Percentiles rank a stretch among this genome's conserved stretches.
Conservation (phyloP, 1,140 invertebrate species). For the Spodoptera litura region DNA sequence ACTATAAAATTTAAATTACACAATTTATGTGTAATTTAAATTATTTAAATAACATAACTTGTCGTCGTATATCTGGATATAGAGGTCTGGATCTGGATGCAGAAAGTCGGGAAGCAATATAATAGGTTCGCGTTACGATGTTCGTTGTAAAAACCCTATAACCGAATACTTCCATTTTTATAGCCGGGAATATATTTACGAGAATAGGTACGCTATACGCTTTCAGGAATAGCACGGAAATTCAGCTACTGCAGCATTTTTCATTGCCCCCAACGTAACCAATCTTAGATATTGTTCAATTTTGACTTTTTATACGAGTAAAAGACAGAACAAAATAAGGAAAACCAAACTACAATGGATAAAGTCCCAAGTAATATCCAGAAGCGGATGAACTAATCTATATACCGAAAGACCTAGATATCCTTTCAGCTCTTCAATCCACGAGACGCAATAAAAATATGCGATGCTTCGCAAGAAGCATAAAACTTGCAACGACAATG, state of each 20-base stretch:
- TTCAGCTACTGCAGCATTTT: conserved; percentile 65
- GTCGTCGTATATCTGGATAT: too few relatives aligned
- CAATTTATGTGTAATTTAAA: too few relatives aligned
- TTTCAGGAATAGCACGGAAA: conserved; percentile 76
- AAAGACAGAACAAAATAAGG: not conserved
- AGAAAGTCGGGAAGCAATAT: conserved; percentile 23
- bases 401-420: conserved; percentile 46
- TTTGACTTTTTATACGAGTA: not conserved
- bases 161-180: conserved; percentile 76
- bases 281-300: conserved; percentile 38
- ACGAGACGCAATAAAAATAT: conserved; percentile 83
- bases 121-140: conserved; percentile 61
- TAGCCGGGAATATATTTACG: conserved; percentile 78
- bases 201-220: conserved; percentile 56
- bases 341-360: conserved; percentile 2
- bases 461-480: conserved; percentile 72
- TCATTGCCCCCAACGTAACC: conserved; percentile 58
- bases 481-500: conserved; percentile 82
- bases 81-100: not conserved
- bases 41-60: too few relatives aligned
- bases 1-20: too few relatives aligned
- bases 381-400: conserved; percentile 21
- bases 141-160: conserved; percentile 73
- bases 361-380: conserved; percentile 26
- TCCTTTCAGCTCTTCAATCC: conserved; percentile 74